These are phyloP conservation scores for Chymomyza amoena DNA, from an alignment of 2,888 invertebrate species.

Conservation along the genomic window DNA sequence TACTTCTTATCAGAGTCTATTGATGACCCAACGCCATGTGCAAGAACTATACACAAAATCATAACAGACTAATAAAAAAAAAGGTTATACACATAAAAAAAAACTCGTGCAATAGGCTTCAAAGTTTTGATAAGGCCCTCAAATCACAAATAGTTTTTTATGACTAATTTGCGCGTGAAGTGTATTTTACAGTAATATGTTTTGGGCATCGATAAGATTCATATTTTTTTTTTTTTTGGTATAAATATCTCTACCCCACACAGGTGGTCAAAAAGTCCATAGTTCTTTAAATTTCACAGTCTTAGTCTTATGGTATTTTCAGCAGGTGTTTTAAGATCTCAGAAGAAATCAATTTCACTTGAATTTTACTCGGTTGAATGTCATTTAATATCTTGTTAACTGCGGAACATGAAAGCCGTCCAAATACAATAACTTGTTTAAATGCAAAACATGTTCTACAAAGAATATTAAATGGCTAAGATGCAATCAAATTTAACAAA, in stretches of 20 bases:
- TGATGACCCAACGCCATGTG: background rate
- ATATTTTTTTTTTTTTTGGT: background rate
- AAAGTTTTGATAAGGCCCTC: background rate
- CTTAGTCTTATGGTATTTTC: background rate
- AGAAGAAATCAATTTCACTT: background rate
- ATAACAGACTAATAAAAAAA: background rate
- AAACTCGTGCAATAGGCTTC: conserved; percentile 1
- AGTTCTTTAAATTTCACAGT: background rate
- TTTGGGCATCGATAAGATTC: background rate
- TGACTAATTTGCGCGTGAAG: conserved; percentile 49
- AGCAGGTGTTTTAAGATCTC: background rate
- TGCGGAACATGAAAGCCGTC: background rate
- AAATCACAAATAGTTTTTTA: conserved; percentile 18
- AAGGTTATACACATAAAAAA: background rate
- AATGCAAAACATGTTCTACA: conserved; percentile 9
- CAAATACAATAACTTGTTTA: background rate
- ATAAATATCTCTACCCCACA: background rate
- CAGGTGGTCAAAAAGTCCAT: background rate
- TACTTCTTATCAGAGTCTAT: background rate
- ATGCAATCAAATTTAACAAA: background rate
- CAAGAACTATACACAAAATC: background rate
- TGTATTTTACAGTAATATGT: conserved; percentile 4
- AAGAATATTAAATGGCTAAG: background rate
- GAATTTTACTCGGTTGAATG: background rate
- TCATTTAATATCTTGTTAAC: background rate